phyloP scores from a whole-genome alignment of 2,113 vertebrate species.

The Platycercus adscitus region DNA sequence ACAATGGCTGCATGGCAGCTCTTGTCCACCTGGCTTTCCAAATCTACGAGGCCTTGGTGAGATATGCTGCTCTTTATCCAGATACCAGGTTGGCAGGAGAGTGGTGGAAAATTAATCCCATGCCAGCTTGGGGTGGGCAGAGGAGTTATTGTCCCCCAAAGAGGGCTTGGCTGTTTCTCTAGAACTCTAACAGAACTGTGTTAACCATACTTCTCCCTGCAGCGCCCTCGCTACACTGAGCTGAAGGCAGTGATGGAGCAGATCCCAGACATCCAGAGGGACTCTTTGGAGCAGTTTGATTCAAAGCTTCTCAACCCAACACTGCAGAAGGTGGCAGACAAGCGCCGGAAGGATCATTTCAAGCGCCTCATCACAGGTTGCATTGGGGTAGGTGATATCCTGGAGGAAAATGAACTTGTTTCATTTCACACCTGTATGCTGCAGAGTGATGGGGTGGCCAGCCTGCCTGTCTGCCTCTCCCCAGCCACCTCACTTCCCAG shows the following conservation, averaged over 20 bases:
- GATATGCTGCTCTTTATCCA: not conserved
- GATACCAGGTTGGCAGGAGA: not conserved
- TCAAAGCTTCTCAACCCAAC: conserved; percentile 85
- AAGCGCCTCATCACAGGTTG: conserved; percentile 92
- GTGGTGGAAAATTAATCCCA: not conserved
- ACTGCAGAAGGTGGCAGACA: conserved; percentile 85
- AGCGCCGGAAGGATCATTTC: conserved; percentile 94
- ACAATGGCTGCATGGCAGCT: conserved; percentile 89
- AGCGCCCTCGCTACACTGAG: conserved; percentile 91
- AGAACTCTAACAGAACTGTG: not conserved
- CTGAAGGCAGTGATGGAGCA: conserved; percentile 90
- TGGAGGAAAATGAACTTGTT: not conserved
- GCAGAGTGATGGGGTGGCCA: not conserved
- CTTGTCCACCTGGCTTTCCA: conserved; percentile 92
- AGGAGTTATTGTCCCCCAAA: not conserved
- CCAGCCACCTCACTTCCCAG: not conserved
- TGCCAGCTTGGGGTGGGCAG: not conserved
- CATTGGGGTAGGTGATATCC: conserved; percentile 85
- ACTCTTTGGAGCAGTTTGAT: conserved; percentile 92
- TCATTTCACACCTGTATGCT: not conserved
- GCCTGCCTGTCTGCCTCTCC: not conserved
- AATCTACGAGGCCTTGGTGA: conserved; percentile 93
- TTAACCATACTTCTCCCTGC: not conserved
- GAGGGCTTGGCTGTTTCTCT: not conserved
- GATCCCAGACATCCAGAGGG: conserved; percentile 88